Percentiles rank a stretch among this genome's conserved stretches.
Conservation (phyloP, 2,888 invertebrate genomes). For the Himalopsyche anomala region DNA sequence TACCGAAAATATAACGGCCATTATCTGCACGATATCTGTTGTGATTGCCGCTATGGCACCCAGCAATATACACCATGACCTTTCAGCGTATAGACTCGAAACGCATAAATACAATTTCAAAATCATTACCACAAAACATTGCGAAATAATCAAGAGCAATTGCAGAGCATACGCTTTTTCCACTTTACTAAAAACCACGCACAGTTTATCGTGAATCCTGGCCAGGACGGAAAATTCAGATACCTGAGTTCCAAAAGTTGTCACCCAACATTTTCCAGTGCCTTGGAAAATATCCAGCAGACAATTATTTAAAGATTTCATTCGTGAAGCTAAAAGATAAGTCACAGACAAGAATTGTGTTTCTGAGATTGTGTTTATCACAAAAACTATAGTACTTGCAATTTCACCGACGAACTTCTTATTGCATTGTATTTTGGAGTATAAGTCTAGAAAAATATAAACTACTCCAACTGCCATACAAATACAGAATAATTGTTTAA, state of each 20-base stretch:
- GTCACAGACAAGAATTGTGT: constrained; percentile 52
- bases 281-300: constrained; percentile 44
- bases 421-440: constrained; percentile 6
- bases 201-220: constrained; percentile 59
- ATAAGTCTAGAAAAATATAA: constrained; percentile 31
- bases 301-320: constrained; percentile 53
- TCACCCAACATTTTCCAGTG: constrained; percentile 49
- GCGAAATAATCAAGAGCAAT: constrained; percentile 53
- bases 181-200: constrained; percentile 48
- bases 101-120: constrained; percentile 57
- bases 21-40: constrained; percentile 51
- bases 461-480: not conserved
- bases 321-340: constrained; percentile 48
- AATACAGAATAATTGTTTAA: constrained; percentile 28
- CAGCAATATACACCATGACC: not conserved
- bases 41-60: constrained; percentile 45
- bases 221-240: constrained; percentile 51
- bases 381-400: constrained; percentile 12
- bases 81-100: constrained; percentile 51
- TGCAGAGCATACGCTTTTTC: constrained; percentile 50
- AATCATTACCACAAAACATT: constrained; percentile 57
- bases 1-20: constrained; percentile 47
- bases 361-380: constrained; percentile 49
- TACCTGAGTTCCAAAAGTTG: constrained; percentile 48
- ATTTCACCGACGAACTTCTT: not conserved